Evolutionary conservation across 2,113 vertebrate species (phyloP), one percentile per base, ranked within the genome.

Genomic region (Anseranas semipalmata): DNA sequence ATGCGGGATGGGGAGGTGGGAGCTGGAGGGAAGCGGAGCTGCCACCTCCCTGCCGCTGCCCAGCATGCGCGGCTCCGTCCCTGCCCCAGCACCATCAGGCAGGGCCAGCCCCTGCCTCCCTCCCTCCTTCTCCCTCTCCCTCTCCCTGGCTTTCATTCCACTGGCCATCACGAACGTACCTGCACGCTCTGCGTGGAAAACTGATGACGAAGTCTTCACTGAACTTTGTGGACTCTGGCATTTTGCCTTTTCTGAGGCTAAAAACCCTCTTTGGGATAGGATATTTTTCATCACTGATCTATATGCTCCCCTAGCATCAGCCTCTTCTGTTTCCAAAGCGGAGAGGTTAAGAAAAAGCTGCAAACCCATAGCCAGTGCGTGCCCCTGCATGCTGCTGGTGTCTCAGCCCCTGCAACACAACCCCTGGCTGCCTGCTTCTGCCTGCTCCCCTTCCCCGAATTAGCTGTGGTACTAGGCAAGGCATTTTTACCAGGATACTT

Each of bases 161-260:
- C 35, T 55, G 11, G 41, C 43, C 63, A 8, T 43, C 59, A 3
- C 0, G 0, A 28, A 0, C 16, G 20, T 20, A 85, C 55, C 58
- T 3, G 24, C 2, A 0, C 4, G n/a, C n/a, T 48, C 15, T 32
- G 52, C 0, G 0, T 17, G 41, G 84, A 63, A 41, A 87, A 46
- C 0, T 0, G 41, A 19, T 6, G 20, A 73, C 13, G 2, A 32
- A 11, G 28, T 33, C 74, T 59, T 35, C 12, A 9, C 45, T 59
- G 52, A 87, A 21, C 25, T 55, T 78, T 52, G 77, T 18, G 43
- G 65, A 13, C 16, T 88, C 78, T 74, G 93, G 59, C n/a, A 14
- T 50, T 89, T 17, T 89, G 63, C 70, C 60, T 75, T 65, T 76
- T 12, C 55, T 50, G 43, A 84, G 55, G 79, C 50, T 77, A 68